Evolutionary conservation across 2,797 vertebrate species (phyloP).

Genomic region (Manis crassicaudata): DNA sequence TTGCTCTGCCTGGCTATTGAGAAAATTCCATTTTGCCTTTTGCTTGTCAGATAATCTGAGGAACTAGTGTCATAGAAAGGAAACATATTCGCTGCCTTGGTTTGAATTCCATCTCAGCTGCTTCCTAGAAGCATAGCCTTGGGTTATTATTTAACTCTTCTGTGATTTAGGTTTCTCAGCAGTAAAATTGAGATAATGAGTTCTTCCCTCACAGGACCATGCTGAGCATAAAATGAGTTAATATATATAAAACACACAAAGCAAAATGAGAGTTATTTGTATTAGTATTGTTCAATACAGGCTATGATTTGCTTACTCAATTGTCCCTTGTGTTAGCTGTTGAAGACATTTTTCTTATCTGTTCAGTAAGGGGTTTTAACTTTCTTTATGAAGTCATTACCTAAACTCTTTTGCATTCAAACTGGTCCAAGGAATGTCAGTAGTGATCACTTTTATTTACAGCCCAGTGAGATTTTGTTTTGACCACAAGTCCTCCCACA

Average conservation of each 20-base stretch:
- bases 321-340: conserved; percentile 65
- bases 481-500: neutral
- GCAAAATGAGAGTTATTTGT: conserved; percentile 19
- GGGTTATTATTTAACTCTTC: neutral
- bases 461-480: neutral
- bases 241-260: conserved; percentile 42
- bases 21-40: neutral
- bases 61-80: neutral
- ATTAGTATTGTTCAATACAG: neutral
- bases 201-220: neutral
- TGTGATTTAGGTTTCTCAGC: neutral
- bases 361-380: conserved; percentile 56
- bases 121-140: neutral
- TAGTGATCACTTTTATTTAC: neutral
- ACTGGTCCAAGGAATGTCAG: conserved; percentile 28
- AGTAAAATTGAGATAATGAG: neutral
- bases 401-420: conserved; percentile 42
- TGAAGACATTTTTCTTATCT: conserved; percentile 61
- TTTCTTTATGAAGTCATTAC: conserved; percentile 67
- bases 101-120: neutral
- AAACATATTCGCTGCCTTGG: neutral
- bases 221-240: conserved; percentile 56
- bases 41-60: neutral
- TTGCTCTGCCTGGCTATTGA: neutral
- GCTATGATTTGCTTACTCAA: conserved; percentile 35